Base-by-base conservation (phyloP, 2,888 invertebrate species). In the Dendrolimus houi region DNA sequence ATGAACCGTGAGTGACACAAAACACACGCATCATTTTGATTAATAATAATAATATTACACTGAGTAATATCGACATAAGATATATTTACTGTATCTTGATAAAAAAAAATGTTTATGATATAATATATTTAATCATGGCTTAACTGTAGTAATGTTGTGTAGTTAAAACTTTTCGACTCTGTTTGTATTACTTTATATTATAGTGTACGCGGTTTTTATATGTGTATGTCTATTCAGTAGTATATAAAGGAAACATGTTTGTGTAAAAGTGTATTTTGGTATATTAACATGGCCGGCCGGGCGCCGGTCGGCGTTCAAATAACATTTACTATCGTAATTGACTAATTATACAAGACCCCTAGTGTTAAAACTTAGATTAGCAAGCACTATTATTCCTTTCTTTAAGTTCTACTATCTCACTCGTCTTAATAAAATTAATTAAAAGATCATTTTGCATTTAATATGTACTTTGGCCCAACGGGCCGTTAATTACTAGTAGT, bases 291-390 rank as follows among this genome's bases (percentile, higher is more conserved):
- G 73, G 73, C 70, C 67, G 77, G 29, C 29, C 29, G 29, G 29
- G 47, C 47, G 47, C 47, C 9, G 47, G 10, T 9, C 47, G 9
- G 47, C 47, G 62, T 69, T 70, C 72, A 69, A 77, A 81, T 84
- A 88, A 85, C 77, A 87, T 82, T 90, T 89, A 90, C 83, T 77
- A 91, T 91, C 91, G 91, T 91, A 91, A 91, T 91, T 91, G 91
- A 91, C 91, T 91, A 91, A 91, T 91, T 91, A 87, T 83, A 85
- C 79, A 79, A 81, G 69, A 79, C 77, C 87, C 85, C 78, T 89
- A 89, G 87, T 76, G 82, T 85, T 87, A 82, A 29, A 85, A 74
- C 69, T 83, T 86, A 89, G 87, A 83, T 75, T 85, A 87, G 83
- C 85, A 74, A 75, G 74, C 47, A 47, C 75, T 70, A 75, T 67